Evolutionary conservation across 2,888 invertebrate genomes (phyloP).

Genomic region (Lamellibrachia columna): DNA sequence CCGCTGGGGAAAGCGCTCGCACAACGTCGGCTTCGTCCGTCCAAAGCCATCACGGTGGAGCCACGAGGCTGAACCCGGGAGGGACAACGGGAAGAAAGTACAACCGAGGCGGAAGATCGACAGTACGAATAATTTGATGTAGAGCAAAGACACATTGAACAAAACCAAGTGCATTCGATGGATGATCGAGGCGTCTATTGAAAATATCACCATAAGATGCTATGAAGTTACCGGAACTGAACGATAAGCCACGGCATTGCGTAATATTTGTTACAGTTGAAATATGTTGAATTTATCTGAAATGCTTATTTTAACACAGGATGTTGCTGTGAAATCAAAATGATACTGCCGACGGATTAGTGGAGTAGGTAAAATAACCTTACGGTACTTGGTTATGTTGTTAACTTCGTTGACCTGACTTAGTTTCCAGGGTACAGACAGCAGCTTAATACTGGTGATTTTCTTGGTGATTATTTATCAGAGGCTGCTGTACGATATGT

Average conservation of each 20-base stretch:
- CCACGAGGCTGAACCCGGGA: neutral
- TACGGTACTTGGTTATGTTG: too few species aligned
- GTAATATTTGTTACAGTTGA: neutral
- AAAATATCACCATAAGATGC: neutral
- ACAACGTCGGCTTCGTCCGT: neutral
- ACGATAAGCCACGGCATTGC: neutral
- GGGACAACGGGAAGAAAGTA: neutral
- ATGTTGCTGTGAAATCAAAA: too few species aligned
- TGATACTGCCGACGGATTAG: too few species aligned
- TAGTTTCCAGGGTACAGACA: too few species aligned
- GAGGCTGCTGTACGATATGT: too few species aligned
- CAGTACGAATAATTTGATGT: neutral
- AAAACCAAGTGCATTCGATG: neutral
- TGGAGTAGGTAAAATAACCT: too few species aligned
- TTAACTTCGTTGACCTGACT: too few species aligned
- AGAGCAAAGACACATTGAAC: neutral
- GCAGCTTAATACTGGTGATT: too few species aligned
- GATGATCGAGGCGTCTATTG: neutral
- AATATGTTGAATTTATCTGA: too few species aligned
- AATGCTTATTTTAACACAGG: too few species aligned
- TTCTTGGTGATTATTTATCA: too few species aligned
- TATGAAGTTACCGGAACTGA: neutral
- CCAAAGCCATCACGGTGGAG: neutral
- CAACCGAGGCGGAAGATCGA: neutral
- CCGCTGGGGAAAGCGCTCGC: neutral